Conservation (phyloP, 2,888 invertebrate genomes). For the Cheilosia scutellata region DNA sequence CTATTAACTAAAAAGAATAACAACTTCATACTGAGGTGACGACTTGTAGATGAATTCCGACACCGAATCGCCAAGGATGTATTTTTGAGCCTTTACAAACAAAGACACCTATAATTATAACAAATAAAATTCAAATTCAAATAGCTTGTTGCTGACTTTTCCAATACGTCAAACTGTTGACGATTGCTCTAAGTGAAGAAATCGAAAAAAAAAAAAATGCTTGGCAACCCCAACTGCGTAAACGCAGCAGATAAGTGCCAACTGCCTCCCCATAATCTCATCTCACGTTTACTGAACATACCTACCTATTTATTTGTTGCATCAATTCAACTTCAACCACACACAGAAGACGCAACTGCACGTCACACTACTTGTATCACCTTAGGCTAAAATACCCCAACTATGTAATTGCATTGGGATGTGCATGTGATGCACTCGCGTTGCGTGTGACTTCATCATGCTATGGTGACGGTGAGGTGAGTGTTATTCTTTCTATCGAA, state of each 20-base stretch:
- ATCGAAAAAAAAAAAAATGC: background rate
- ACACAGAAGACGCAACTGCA: slow-evolving; percentile 25
- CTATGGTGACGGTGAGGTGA: no score
- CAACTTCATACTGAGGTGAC: no score
- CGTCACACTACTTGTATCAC: slow-evolving; percentile 43
- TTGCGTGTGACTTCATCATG: slow-evolving; percentile 41
- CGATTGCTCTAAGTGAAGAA: no score
- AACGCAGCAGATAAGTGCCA: slow-evolving; percentile 29
- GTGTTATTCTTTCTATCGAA: slow-evolving; percentile 28
- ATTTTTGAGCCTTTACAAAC: no score
- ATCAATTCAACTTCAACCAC: slow-evolving; percentile 39
- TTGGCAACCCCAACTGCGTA: slow-evolving; percentile 34
- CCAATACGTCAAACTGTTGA: no score
- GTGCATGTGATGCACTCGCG: slow-evolving; percentile 31
- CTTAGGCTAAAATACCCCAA: slow-evolving; percentile 39
- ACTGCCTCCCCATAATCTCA: slow-evolving; percentile 35
- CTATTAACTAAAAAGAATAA: no score
- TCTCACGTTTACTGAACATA: slow-evolving; percentile 37
- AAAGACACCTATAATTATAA: no score
- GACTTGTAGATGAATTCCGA: no score
- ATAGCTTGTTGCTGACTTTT: no score
- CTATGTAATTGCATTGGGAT: slow-evolving; percentile 42
- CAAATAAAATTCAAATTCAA: no score
- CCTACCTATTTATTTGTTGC: slow-evolving; percentile 18
- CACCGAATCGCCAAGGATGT: no score